Evolutionary conservation across 1,140 invertebrate genomes (phyloP).

Genomic region (Mya arenaria): DNA sequence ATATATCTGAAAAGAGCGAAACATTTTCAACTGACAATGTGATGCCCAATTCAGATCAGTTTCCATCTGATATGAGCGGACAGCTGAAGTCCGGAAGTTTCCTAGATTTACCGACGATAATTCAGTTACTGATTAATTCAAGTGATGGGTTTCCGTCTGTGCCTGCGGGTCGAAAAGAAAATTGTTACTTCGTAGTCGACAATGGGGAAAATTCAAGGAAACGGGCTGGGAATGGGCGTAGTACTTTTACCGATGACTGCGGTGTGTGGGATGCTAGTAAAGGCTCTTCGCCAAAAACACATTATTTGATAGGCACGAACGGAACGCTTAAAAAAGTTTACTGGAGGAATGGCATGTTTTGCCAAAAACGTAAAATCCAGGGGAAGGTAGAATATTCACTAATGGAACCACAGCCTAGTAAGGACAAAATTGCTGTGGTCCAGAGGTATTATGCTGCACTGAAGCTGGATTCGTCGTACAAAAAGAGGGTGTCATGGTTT

Average conservation of each 20-base stretch:
- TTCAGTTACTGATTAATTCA: background rate
- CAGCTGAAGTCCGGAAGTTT: background rate
- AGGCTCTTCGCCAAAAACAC: slow-evolving; percentile 12
- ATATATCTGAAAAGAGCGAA: no score
- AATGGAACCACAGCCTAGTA: background rate
- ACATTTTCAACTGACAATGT: no score
- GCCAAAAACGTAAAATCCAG: background rate
- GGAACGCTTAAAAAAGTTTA: background rate
- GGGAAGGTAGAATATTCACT: background rate
- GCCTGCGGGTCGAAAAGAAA: background rate
- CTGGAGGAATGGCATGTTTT: background rate
- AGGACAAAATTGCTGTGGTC: background rate
- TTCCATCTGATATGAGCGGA: no score
- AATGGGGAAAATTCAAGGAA: background rate
- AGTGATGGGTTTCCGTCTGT: background rate
- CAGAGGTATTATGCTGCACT: slow-evolving; percentile 18
- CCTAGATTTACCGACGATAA: background rate
- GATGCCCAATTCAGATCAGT: no score
- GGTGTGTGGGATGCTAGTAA: background rate
- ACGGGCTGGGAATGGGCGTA: background rate
- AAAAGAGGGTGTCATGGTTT: slow-evolving; percentile 38
- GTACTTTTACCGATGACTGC: slow-evolving; percentile 31
- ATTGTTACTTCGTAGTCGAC: slow-evolving; percentile 9
- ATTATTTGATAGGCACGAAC: background rate
- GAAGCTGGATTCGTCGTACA: background rate